Evolutionary conservation across 1,140 invertebrate genomes (phyloP).

Genomic region (Tyrophagus putrescentiae): DNA sequence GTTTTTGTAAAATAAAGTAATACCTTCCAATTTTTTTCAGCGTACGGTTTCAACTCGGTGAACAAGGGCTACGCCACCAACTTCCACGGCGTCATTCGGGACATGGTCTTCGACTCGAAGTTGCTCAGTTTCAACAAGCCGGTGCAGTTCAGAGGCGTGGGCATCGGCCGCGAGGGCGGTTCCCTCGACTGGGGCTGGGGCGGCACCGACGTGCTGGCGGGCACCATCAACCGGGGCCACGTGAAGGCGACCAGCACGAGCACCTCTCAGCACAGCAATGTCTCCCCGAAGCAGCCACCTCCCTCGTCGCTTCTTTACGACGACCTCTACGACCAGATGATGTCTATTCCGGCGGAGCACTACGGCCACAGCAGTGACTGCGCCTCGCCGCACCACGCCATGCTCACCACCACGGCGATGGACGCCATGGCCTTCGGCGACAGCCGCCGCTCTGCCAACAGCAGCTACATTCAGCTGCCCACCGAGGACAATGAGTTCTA

Average conservation of each 20-base stretch:
- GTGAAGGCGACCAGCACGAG: not conserved
- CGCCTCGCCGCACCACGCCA: not conserved
- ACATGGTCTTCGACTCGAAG: constrained; percentile 59
- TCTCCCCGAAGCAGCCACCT: not conserved
- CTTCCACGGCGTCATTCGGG: constrained; percentile 56
- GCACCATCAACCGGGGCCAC: not conserved
- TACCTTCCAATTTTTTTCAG: not conserved
- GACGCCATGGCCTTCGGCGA: not conserved
- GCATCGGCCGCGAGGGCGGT: constrained; percentile 47
- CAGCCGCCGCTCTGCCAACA: not conserved
- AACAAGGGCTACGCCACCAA: constrained; percentile 10
- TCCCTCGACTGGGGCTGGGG: constrained; percentile 2
- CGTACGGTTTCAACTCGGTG: constrained; percentile 24
- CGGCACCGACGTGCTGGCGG: not conserved
- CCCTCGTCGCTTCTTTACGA: not conserved
- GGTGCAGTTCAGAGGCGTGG: constrained; percentile 48
- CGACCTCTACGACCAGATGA: constrained; percentile 9
- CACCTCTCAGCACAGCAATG: too few relatives aligned
- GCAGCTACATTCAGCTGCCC: not conserved
- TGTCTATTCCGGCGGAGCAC: not conserved
- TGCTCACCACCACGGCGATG: not conserved
- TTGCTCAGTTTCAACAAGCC: constrained; percentile 49
- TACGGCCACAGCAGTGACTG: not conserved
- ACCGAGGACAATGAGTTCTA: not conserved
- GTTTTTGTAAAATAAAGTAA: not conserved